These are phyloP conservation scores for Dipus sagitta DNA, from an alignment of 2,797 vertebrate genomes.

Conservation along the genomic window DNA sequence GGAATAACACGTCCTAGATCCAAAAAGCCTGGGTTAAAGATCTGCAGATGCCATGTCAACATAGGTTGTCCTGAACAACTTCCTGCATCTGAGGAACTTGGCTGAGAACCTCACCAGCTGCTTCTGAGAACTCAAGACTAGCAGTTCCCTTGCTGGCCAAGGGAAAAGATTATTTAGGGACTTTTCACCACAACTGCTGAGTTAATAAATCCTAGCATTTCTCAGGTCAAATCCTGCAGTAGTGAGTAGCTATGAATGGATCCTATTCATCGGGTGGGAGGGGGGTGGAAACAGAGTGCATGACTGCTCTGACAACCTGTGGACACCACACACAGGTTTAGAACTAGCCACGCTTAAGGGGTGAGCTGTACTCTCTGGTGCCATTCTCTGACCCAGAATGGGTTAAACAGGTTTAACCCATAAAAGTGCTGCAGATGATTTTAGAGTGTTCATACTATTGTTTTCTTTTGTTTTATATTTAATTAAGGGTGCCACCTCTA, in stretches of 20 bases:
- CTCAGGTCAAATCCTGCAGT: constrained; percentile 91
- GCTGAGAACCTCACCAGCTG: constrained; percentile 87
- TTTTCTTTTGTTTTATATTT: constrained; percentile 73
- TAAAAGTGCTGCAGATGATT: constrained; percentile 87
- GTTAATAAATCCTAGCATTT: constrained; percentile 89
- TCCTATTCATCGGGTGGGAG: constrained; percentile 80
- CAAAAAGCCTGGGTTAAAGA: constrained; percentile 88
- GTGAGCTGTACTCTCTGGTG: constrained; percentile 82
- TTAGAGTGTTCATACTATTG: constrained; percentile 86
- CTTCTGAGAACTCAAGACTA: constrained; percentile 87
- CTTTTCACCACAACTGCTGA: constrained; percentile 86
- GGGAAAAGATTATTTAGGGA: constrained; percentile 88
- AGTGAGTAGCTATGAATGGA: constrained; percentile 90
- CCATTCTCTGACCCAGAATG: constrained; percentile 83
- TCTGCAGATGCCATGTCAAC: constrained; percentile 84
- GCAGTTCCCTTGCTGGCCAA: constrained; percentile 92
- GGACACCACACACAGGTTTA: constrained; percentile 79
- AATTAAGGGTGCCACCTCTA: constrained; percentile 33
- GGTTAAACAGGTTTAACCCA: constrained; percentile 89
- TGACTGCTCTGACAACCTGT: constrained; percentile 82
- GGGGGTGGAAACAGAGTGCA: constrained; percentile 80
- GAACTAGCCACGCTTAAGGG: constrained; percentile 76
- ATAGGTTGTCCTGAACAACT: constrained; percentile 85
- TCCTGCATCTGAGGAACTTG: constrained; percentile 87
- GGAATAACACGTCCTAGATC: constrained; percentile 89